Conservation (phyloP, 2,113 vertebrate genomes). For the Xerus inauris region DNA sequence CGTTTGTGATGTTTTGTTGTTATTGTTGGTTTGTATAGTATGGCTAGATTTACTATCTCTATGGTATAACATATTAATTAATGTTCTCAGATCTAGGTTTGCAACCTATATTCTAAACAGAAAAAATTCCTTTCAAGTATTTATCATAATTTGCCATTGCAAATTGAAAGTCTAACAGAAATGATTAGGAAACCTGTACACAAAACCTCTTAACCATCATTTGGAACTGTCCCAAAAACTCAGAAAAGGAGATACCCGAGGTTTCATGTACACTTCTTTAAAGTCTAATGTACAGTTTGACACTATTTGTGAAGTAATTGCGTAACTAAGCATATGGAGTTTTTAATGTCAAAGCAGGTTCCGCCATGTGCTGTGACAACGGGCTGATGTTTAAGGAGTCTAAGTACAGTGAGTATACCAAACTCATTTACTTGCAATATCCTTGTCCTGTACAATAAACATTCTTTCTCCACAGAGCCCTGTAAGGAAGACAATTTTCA, state of each 20-base stretch:
- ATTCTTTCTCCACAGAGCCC: conserved; percentile 83
- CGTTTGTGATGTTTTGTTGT: neutral
- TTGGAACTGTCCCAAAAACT: neutral
- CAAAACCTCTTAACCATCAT: neutral
- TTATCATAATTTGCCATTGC: neutral
- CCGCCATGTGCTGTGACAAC: neutral
- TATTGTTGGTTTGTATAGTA: neutral
- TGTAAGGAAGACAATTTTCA: conserved; percentile 88
- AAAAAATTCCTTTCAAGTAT: neutral
- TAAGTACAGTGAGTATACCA: neutral
- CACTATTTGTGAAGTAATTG: neutral
- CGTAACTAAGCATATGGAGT: neutral
- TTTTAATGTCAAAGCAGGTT: neutral
- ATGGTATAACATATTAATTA: neutral
- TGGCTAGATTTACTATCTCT: neutral
- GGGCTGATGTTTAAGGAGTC: neutral
- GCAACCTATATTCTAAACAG: neutral
- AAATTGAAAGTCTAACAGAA: neutral
- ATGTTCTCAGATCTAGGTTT: neutral
- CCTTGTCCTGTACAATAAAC: neutral
- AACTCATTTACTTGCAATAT: neutral
- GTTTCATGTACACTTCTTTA: neutral
- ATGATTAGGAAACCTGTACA: neutral
- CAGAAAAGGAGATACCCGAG: neutral
- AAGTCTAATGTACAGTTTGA: neutral